Conservation (phyloP, 2,113 vertebrate genomes). For the Oreochromis aureus region DNA sequence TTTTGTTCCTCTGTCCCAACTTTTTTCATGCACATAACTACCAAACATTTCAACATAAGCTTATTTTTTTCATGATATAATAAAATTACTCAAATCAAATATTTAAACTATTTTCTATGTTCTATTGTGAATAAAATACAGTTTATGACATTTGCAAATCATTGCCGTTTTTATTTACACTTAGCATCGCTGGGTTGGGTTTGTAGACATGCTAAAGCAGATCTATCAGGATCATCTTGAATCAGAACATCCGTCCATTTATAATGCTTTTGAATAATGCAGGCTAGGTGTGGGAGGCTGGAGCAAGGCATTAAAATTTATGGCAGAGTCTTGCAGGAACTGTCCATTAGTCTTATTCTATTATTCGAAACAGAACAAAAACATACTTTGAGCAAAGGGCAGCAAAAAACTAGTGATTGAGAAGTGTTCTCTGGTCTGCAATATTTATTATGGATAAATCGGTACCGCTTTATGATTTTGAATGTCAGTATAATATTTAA, state of each 20-base stretch:
- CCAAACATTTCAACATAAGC: neutral
- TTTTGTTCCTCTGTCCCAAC: neutral
- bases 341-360: constrained; percentile 22
- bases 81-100: neutral
- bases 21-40: neutral
- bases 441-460: neutral
- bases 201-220: neutral
- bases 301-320: constrained; percentile 32
- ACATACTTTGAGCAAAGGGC: neutral
- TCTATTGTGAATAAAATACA: neutral
- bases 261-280: constrained; percentile 23
- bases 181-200: neutral
- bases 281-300: constrained; percentile 3
- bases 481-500: neutral
- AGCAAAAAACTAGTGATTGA: neutral
- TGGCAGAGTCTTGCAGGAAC: neutral
- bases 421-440: neutral
- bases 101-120: neutral
- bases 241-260: constrained; percentile 1
- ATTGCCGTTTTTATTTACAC: neutral
- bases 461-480: neutral
- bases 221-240: neutral
- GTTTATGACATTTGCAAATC: neutral
- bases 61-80: neutral
- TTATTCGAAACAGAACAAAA: constrained; percentile 18